phyloP scores from a whole-genome alignment of 1,140 invertebrate species.

The Ephestia elutella region DNA sequence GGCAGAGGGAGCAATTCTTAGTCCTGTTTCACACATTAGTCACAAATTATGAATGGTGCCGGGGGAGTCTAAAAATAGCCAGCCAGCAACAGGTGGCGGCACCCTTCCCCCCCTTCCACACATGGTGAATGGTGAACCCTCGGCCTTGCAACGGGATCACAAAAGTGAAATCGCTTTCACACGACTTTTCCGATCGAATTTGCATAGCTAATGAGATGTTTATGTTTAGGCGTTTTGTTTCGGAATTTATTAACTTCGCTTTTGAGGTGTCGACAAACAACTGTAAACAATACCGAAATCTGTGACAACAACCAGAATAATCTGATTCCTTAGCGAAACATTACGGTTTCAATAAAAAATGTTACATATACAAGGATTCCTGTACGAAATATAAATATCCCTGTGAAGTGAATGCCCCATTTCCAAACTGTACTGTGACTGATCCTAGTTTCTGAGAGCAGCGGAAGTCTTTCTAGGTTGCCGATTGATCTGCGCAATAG shows the following conservation, averaged over 20 bases:
- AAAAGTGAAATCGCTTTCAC: slow-evolving; percentile 13
- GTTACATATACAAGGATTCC: too few species aligned
- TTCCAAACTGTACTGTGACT: too few species aligned
- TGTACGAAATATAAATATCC: too few species aligned
- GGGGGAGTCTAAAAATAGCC: slow-evolving; percentile 49
- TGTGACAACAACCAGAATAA: too few species aligned
- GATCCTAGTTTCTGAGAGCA: too few species aligned
- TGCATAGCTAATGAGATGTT: slow-evolving; percentile 2
- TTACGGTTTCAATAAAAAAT: too few species aligned
- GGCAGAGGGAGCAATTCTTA: background rate
- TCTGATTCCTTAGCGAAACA: too few species aligned
- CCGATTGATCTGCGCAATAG: slow-evolving; percentile 36
- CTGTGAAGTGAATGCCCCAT: too few species aligned
- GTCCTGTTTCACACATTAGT: slow-evolving; percentile 52
- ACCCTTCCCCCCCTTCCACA: slow-evolving; percentile 34
- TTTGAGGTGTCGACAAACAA: background rate
- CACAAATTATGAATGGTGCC: slow-evolving; percentile 53
- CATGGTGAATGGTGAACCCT: slow-evolving; percentile 9
- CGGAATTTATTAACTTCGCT: background rate
- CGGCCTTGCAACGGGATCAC: slow-evolving; percentile 18
- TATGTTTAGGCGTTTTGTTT: background rate
- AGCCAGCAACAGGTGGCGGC: slow-evolving; percentile 57
- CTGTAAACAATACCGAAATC: too few species aligned
- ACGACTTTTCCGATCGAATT: slow-evolving; percentile 11
- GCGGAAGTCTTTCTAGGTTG: slow-evolving; percentile 26